Conservation (phyloP, 2,888 invertebrate genomes). For the Masnerella sp. region DNA sequence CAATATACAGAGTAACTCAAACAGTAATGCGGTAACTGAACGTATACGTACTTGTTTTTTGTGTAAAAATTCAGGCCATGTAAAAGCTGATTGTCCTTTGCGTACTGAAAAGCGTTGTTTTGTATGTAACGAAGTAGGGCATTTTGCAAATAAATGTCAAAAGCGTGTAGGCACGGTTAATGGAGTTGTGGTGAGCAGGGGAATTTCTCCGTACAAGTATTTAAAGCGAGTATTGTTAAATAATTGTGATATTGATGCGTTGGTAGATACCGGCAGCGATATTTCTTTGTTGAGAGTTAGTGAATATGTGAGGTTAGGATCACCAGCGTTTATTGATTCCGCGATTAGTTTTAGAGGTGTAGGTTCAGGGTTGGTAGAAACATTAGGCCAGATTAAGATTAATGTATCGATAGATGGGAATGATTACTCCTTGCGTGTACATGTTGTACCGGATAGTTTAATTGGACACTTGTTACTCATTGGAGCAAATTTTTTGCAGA, state of each 20-base stretch:
- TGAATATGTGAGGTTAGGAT: conserved; percentile 15
- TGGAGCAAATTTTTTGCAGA: conserved; percentile 12
- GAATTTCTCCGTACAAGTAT: conserved; percentile 9
- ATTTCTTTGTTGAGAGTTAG: conserved; percentile 7
- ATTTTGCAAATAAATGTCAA: conserved; percentile 7
- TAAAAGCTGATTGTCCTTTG: not conserved
- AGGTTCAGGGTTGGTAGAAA: conserved; percentile 5
- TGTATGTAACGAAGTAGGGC: conserved; percentile 4
- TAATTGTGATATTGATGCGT: conserved; percentile 1
- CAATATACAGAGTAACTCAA: not conserved
- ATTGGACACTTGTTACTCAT: conserved; percentile 11
- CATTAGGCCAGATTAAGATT: conserved; percentile 6
- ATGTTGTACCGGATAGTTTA: conserved; percentile 10
- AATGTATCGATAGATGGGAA: not conserved
- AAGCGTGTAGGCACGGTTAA: not conserved
- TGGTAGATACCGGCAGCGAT: conserved; percentile 17
- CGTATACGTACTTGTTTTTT: not conserved
- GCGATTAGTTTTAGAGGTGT: conserved; percentile 9
- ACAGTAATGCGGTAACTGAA: not conserved
- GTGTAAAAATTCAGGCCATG: not conserved
- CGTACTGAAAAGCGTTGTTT: conserved; percentile 5
- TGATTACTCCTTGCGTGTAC: conserved; percentile 7
- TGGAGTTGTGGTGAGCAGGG: not conserved
- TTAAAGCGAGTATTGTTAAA: not conserved
- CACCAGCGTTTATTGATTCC: conserved; percentile 3